Conservation (phyloP, 2,797 vertebrate species). For the Myotis pilosus region DNA sequence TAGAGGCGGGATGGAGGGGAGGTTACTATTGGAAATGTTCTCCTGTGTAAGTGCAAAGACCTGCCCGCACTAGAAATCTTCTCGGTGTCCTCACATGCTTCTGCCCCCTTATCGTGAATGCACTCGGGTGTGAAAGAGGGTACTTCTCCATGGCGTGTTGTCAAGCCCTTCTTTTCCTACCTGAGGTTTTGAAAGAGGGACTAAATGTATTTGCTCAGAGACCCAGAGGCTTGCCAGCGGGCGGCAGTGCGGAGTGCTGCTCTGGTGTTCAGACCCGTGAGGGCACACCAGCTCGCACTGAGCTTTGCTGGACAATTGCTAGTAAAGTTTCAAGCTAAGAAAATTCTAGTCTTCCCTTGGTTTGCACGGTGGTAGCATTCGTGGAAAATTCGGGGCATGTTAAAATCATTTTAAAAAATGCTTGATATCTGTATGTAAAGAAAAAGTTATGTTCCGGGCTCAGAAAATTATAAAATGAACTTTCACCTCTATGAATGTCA, state of each 20-base stretch:
- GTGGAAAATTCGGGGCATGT: not conserved
- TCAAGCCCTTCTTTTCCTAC: not conserved
- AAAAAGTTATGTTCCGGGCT: not conserved
- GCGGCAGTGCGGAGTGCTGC: rapidly evolving
- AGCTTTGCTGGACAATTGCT: not conserved
- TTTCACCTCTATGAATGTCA: not conserved
- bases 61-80: not conserved
- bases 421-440: not conserved
- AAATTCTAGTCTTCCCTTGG: not conserved
- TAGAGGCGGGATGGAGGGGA: not conserved
- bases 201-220: not conserved
- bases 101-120: not conserved
- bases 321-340: not conserved
- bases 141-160: rapidly evolving
- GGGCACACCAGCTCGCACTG: not conserved
- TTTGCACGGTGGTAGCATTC: not conserved
- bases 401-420: not conserved
- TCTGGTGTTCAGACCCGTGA: rapidly evolving
- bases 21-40: not conserved
- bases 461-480: not conserved
- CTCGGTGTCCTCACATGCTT: rapidly evolving
- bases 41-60: not conserved
- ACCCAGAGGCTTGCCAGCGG: rapidly evolving
- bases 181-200: not conserved
- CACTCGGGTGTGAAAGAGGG: not conserved